Base-by-base conservation (phyloP, 2,888 invertebrate genomes). In the Drosophila crucigera region DNA sequence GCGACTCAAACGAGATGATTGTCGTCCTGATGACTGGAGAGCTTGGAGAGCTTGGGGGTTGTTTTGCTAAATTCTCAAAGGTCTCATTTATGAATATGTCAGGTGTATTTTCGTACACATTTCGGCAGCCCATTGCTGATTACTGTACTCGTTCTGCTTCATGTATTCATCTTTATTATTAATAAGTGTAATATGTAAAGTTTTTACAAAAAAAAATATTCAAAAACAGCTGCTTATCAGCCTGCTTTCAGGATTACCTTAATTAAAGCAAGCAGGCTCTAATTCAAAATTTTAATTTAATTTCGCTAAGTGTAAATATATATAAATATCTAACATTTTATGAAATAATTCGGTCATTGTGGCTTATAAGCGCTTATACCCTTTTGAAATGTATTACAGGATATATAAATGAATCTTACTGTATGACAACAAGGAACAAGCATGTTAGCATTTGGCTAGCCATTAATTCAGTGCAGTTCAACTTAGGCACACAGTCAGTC, bases 1-100 rank as follows among this genome's bases (percentile, higher is more conserved):
- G 79, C 79, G 62, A 72, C 63, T 56, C 56, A 58, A 41, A 66
- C 69, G 80, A 78, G 80, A 78, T 83, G 76, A 88, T 88, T 84
- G 73, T 68, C 85, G 11, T 55, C 14, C 41, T 76, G 73, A 73
- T 75, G 74, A 49, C 25, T 11, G 30, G 4, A 28, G 50, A 37
- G 37, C 37, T 16, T 35, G 9, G 6, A 28, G 53, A 39, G 61
- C 37, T 39, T 33, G 56, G 56, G 84, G 87, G 84, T 63, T 61
- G 77, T 19, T 65, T 30, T 0, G 41, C 10, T 11, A 53, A 35
- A 49, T 50, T n/a, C n/a, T 53, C 53, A 50, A 37, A n/a, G 33
- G 50, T 10, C 11, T 19, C 30, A 50, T 33, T 28, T 39, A n/a
- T 19, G 31, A 16, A 31, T 54, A 25, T 62, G 49, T 37, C 53